A percentile compares a stretch with the other conserved stretches of the same genome.
Conservation (phyloP, 2,888 invertebrate species). For the Archips xylosteana region DNA sequence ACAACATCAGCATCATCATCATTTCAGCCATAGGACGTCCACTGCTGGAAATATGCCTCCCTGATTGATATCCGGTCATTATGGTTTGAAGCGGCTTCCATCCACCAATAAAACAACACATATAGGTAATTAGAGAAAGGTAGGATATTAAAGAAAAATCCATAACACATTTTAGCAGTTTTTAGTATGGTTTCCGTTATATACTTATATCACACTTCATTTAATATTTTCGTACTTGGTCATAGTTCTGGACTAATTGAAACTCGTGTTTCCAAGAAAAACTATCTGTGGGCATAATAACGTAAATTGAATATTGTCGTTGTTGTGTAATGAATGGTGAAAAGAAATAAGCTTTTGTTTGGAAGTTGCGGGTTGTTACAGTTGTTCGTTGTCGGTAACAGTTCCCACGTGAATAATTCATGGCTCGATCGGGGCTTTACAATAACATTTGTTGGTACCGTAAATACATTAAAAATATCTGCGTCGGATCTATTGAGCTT, state of each 20-base stretch:
- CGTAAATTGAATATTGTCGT: conserved; percentile 25
- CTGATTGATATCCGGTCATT: too few relatives aligned
- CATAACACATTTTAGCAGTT: not conserved
- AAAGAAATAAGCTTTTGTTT: conserved; percentile 54
- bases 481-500: not conserved
- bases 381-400: conserved; percentile 59
- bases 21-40: too few relatives aligned
- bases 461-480: conserved; percentile 20
- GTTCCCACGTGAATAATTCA: conserved; percentile 76
- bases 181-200: not conserved
- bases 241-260: not conserved
- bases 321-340: conserved; percentile 35
- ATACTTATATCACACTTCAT: too few relatives aligned
- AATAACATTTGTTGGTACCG: conserved; percentile 54
- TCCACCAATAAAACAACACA: too few relatives aligned
- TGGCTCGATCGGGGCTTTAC: conserved; percentile 56
- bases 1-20: not conserved
- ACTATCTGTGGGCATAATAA: not conserved
- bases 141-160: not conserved
- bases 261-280: not conserved
- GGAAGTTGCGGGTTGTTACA: conserved; percentile 61
- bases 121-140: too few relatives aligned
- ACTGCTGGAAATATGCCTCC: too few relatives aligned
- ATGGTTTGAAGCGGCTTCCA: too few relatives aligned
- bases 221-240: not conserved